These are phyloP conservation scores for Asarcornis scutulata DNA, from an alignment of 2,113 vertebrate genomes.

Conservation along the genomic window DNA sequence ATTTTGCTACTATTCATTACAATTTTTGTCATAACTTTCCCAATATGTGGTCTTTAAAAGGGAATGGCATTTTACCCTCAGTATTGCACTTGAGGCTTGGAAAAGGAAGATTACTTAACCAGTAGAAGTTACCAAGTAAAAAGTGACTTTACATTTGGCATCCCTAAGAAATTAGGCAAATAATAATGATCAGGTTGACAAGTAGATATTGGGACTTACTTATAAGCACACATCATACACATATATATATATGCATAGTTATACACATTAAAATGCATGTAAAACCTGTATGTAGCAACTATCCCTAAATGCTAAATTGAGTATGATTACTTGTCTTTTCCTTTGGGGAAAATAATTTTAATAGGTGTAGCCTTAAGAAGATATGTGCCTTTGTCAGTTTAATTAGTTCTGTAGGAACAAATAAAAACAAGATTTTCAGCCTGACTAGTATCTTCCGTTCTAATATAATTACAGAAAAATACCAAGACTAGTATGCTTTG, in stretches of 20 bases:
- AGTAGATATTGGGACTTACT: not conserved
- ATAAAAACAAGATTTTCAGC: not conserved
- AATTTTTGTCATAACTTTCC: not conserved
- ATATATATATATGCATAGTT: not conserved
- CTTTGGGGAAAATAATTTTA: not conserved
- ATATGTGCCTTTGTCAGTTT: not conserved
- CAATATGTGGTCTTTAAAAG: not conserved
- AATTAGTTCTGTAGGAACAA: too few species aligned
- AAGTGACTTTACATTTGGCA: not conserved
- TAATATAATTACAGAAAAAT: not conserved
- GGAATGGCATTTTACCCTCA: not conserved
- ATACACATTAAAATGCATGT: not conserved
- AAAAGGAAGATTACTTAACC: not conserved
- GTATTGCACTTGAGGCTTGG: not conserved
- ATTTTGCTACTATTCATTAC: not conserved
- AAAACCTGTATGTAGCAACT: not conserved
- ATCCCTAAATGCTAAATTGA: not conserved
- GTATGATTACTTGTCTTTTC: not conserved
- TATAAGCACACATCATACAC: not conserved
- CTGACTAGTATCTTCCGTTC: not conserved
- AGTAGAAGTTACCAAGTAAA: not conserved
- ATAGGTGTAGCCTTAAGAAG: not conserved
- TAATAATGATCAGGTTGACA: not conserved
- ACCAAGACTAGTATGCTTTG: not conserved
- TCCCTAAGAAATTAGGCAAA: not conserved